phyloP scores from a whole-genome alignment of 64 coral and sea anemone genomes.

The Cladopsammia gracilis region DNA sequence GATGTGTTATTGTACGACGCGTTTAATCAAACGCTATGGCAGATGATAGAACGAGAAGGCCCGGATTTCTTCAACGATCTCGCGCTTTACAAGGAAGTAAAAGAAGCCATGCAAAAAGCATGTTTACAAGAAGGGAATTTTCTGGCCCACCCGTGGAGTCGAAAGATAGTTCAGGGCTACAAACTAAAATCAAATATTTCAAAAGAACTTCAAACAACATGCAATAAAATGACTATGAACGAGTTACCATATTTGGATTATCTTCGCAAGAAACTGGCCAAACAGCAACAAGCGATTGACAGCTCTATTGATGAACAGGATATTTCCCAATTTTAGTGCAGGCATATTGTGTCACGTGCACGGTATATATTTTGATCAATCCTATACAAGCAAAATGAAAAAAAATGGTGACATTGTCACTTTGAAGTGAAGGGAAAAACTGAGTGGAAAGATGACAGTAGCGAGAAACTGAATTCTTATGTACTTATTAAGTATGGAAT shows the following conservation, averaged over 20 bases:
- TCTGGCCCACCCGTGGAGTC: not conserved
- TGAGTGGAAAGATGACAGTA: too few relatives aligned
- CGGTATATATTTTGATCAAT: too few relatives aligned
- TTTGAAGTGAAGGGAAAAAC: too few relatives aligned
- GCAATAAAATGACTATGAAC: constrained; percentile 28
- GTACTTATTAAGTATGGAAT: too few relatives aligned
- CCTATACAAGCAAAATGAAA: too few relatives aligned
- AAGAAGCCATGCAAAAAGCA: not conserved
- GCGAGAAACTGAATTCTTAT: too few relatives aligned
- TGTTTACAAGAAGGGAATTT: constrained; percentile 30
- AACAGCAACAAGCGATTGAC: not conserved
- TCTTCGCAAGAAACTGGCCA: not conserved
- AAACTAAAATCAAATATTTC: constrained; percentile 12
- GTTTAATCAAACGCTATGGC: constrained; percentile 79
- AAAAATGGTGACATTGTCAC: too few relatives aligned
- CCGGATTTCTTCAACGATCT: constrained; percentile 65
- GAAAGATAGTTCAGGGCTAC: constrained; percentile 22
- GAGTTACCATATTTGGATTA: constrained; percentile 21
- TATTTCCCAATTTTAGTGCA: too few relatives aligned
- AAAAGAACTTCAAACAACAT: not conserved
- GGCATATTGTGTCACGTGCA: too few relatives aligned
- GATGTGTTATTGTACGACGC: constrained; percentile 76
- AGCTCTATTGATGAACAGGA: too few relatives aligned
- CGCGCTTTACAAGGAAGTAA: not conserved
- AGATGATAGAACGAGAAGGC: constrained; percentile 68